Evolutionary conservation across 2,113 vertebrate genomes (phyloP), one percentile per base, ranked within the genome.

Genomic region (Euleptes europaea): DNA sequence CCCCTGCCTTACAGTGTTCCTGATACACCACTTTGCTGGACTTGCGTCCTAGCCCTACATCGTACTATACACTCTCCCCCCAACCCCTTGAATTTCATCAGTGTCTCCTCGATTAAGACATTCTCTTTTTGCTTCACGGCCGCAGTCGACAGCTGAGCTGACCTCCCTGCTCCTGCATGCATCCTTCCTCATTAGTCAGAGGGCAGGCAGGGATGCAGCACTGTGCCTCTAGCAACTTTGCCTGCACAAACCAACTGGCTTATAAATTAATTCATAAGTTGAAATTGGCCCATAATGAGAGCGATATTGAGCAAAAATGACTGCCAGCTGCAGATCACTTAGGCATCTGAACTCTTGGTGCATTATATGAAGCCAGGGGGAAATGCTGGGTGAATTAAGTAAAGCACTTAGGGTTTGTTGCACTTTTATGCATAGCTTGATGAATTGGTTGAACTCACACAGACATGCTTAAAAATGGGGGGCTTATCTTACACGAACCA

Each of bases 251-350:
- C 92, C 86, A 90, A 91, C 88, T 91, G 83, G 72, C 86, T 94
- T 95, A 93, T 95, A 94, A 95, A 94, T 94, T 71, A 94, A 94
- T 95, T 91, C 94, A 93, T 93, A 94, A 92, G 84, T 93, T 88
- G 78, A 91, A 94, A 93, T 94, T 93, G 94, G 89, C 84, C 90
- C 90, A 72, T 93, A 95, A 94, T 89, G 90, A 93, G 90, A 78
- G 82, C 89, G 88, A 88, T 90, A 91, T 93, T 91, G 91, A 91
- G 87, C 79, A 94, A 94, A 92, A 90, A 82, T 89, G 42, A 86
- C 91, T 90, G 60, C 78, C 71, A 38, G 5, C 84, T 91, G 87
- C 73, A 88, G 89, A 91, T 80, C 88, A 90, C 91, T 91, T 85
- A 90, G 88, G 90, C 92, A 89, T 79, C 33, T 3, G 82, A 91